A percentile compares a stretch with the other conserved stretches of the same genome.
Conservation (phyloP, 1,140 invertebrate species). For the Ectropis grisescens region DNA sequence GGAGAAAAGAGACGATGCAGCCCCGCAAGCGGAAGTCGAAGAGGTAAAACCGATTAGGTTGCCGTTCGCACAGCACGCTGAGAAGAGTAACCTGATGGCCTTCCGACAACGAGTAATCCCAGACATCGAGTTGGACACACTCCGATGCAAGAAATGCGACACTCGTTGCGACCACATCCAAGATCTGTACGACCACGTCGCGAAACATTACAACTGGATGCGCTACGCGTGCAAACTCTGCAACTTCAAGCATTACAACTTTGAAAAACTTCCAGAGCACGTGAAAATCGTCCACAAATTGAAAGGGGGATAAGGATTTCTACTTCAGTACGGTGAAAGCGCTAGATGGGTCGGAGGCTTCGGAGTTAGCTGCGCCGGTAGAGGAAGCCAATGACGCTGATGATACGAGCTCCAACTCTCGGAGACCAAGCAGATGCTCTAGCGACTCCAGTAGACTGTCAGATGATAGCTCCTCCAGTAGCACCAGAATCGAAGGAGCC, state of each 20-base stretch:
- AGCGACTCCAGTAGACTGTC: conserved; percentile 56
- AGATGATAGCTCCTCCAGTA: conserved; percentile 54
- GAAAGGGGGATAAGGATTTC: conserved; percentile 55
- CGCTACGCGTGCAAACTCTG: conserved; percentile 73
- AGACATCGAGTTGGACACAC: conserved; percentile 31
- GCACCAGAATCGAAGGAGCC: conserved; percentile 30
- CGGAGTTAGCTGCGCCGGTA: conserved; percentile 25
- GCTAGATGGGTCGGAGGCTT: conserved; percentile 44
- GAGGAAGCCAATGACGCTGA: conserved; percentile 28
- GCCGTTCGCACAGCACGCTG: conserved; percentile 36
- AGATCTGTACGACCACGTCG: conserved; percentile 69
- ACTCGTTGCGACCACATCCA: conserved; percentile 45
- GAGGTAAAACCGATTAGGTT: conserved; percentile 23
- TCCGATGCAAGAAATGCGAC: conserved; percentile 55
- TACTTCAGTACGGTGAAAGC: conserved; percentile 56
- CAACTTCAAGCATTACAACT: conserved; percentile 69
- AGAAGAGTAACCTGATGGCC: conserved; percentile 45
- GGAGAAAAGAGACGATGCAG: conserved; percentile 6
- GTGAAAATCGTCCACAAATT: conserved; percentile 66
- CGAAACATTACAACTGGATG: conserved; percentile 70
- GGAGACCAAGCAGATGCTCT: conserved; percentile 52
- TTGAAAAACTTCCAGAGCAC: conserved; percentile 70
- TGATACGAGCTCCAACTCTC: conserved; percentile 35
- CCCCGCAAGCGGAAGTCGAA: conserved; percentile 5
- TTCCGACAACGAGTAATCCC: conserved; percentile 35